These are phyloP conservation scores for Pyralis farinalis DNA, from an alignment of 2,888 invertebrate genomes.

Conservation along the genomic window DNA sequence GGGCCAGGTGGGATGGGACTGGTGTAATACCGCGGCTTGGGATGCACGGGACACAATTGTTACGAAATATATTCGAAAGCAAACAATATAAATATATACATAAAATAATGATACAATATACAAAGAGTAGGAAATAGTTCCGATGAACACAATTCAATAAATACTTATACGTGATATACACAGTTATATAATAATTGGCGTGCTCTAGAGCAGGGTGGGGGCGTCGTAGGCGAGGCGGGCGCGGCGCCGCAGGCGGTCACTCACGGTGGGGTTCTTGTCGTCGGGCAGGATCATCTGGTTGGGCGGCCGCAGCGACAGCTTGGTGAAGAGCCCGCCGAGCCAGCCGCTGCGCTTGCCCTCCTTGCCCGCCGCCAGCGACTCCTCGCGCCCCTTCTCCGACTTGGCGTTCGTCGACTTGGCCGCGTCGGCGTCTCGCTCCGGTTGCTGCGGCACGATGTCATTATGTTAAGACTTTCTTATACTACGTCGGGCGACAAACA, in stretches of 20 bases:
- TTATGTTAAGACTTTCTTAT: too few species aligned
- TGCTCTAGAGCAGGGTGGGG: conserved; percentile 43
- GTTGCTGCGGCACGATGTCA: conserved; percentile 26
- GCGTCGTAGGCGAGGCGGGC: conserved; percentile 12
- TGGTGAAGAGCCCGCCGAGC: conserved; percentile 94
- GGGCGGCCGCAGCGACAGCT: conserved; percentile 90
- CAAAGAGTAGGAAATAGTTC: too few species aligned
- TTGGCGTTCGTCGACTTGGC: conserved; percentile 25
- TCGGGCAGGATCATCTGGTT: conserved; percentile 98
- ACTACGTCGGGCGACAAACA: too few species aligned
- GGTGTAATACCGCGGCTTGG: too few species aligned
- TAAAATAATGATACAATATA: conserved; percentile 9
- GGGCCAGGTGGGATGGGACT: too few species aligned
- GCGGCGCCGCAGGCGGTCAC: conserved; percentile 33
- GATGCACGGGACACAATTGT: not conserved
- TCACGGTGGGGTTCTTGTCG: conserved; percentile 94
- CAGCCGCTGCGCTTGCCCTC: conserved; percentile 80
- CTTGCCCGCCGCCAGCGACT: conserved; percentile 31
- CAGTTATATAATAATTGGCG: conserved; percentile 7
- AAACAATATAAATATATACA: conserved; percentile 15
- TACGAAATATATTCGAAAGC: too few species aligned
- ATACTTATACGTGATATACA: conserved; percentile 6
- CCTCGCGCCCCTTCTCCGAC: conserved; percentile 23
- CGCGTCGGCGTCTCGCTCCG: conserved; percentile 87
- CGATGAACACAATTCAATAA: too few species aligned